phyloP scores from a whole-genome alignment of 1,140 invertebrate species.

The Chironomus tepperi region DNA sequence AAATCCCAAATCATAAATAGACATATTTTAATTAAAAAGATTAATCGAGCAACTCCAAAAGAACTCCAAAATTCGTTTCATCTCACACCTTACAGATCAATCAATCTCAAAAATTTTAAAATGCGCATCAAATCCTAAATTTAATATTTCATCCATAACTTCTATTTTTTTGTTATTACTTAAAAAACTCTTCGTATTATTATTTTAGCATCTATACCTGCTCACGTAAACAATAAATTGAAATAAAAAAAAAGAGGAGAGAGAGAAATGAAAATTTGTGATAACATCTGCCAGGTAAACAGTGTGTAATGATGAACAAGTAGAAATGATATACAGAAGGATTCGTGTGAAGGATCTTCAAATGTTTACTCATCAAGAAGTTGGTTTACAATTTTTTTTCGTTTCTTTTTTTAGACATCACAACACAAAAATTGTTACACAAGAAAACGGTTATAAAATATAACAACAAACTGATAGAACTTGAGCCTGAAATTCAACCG shows the following conservation, averaged over 20 bases:
- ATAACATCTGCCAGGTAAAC: not conserved
- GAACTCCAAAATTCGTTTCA: no score
- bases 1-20: no score
- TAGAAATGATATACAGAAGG: not conserved
- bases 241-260: not conserved
- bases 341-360: not conserved
- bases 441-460: not conserved
- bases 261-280: not conserved
- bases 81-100: no score
- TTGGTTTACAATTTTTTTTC: not conserved
- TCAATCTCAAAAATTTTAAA: no score
- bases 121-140: no score
- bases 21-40: no score
- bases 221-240: not conserved
- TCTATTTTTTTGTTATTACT: not conserved
- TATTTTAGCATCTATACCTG: slow-evolving; percentile 3
- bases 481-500: not conserved
- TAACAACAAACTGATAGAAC: not conserved
- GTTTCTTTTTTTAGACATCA: not conserved
- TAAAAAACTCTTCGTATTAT: not conserved
- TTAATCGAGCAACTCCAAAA: no score
- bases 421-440: not conserved
- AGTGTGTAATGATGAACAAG: not conserved
- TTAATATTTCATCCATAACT: no score
- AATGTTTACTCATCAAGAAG: not conserved